Evolutionary conservation across 1,140 invertebrate genomes (phyloP).

Genomic region (Cherax destructor): DNA sequence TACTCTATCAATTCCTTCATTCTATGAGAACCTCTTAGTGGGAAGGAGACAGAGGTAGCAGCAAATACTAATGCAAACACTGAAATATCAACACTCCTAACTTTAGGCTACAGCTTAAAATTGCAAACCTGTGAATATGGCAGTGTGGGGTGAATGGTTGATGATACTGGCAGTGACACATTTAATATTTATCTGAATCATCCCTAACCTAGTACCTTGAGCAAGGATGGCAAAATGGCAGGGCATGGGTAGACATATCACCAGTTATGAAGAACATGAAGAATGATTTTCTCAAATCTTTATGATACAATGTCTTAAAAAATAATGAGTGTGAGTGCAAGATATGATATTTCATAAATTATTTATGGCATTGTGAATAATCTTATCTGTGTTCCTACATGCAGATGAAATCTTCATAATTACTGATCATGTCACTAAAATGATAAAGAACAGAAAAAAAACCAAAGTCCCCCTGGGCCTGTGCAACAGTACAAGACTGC

Average conservation of each 20-base stretch:
- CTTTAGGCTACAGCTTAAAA: conserved; percentile 10
- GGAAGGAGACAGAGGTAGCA: neutral
- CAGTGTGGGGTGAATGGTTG: conserved; percentile 11
- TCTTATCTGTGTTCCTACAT: neutral
- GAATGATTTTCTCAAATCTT: neutral
- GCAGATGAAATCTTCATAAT: neutral
- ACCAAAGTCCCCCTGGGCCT: neutral
- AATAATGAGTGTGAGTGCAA: neutral
- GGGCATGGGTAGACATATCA: neutral
- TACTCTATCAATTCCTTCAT: neutral
- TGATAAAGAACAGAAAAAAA: neutral
- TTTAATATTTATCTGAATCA: neutral
- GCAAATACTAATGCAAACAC: conserved; percentile 2
- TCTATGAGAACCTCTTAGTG: neutral
- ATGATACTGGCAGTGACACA: conserved; percentile 5
- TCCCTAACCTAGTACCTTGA: conserved; percentile 5
- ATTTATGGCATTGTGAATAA: neutral
- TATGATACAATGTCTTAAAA: neutral
- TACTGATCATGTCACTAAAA: neutral
- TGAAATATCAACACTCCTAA: conserved; percentile 6
- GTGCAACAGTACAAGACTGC: neutral
- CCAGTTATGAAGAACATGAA: conserved; percentile 12
- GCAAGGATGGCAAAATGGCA: conserved; percentile 3
- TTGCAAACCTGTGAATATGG: conserved; percentile 7
- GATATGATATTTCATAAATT: neutral